phyloP scores from a whole-genome alignment of 2,888 invertebrate species.

The Schizaphis graminum region DNA sequence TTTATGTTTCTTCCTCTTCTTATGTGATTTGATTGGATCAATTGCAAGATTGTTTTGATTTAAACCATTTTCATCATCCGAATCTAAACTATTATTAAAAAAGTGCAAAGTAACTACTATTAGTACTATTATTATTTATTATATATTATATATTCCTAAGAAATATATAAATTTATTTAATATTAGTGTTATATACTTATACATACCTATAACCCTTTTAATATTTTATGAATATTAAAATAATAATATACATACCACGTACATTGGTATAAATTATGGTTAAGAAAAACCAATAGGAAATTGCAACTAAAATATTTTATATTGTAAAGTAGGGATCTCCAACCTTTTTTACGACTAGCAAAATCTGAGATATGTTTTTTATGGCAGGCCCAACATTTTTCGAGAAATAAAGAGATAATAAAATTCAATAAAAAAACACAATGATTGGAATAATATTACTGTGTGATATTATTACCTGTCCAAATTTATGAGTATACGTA shows the following conservation, averaged over 20 bases:
- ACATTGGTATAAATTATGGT: not conserved
- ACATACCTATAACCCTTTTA: not conserved
- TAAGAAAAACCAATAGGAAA: not conserved
- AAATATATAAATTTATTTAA: not conserved
- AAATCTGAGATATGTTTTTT: too few relatives aligned
- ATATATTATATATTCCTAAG: too few relatives aligned
- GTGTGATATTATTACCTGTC: too few relatives aligned
- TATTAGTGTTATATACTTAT: too few relatives aligned
- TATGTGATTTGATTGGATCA: constrained; percentile 36
- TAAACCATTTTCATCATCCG: constrained; percentile 19
- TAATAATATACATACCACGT: not conserved
- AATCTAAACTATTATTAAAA: constrained; percentile 36
- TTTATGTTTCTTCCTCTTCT: constrained; percentile 59
- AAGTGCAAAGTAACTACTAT: not conserved
- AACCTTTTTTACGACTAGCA: too few relatives aligned
- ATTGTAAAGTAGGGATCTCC: not conserved
- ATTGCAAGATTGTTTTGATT: constrained; percentile 40
- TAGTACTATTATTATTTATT: not conserved
- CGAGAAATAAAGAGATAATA: too few relatives aligned
- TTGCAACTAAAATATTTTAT: not conserved
- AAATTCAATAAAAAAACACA: too few relatives aligned
- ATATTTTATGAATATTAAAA: not conserved
- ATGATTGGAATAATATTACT: too few relatives aligned
- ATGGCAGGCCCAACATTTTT: too few relatives aligned
- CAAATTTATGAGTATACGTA: too few relatives aligned